Base-by-base conservation (phyloP, 2,113 vertebrate genomes). In the Acanthisitta chloris region DNA sequence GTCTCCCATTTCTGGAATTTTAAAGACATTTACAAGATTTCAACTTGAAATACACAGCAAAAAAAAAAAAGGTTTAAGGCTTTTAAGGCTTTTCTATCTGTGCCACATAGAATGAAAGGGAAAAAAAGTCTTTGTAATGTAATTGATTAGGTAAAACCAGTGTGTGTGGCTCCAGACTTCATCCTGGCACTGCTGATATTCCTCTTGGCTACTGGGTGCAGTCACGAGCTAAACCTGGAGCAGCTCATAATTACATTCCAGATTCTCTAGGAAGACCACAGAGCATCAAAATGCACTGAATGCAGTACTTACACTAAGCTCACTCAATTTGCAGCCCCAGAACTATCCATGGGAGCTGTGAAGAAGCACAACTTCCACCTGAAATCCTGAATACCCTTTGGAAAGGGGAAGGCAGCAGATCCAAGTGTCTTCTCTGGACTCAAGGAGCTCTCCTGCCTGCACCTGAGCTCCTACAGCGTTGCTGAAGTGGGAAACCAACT, bases 81-180 rank as follows among this genome's bases (percentile, higher is more conserved):
- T 12, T 49, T 81, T 33, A 61, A 62, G 10, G 26, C 20, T 73
- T 74, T 77, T 19, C 33, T 51, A 19, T 14, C 26, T 2, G 3
- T 17, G 11, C 14, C 13, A n/a, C 26, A 24, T 1, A 55, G 42
- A 85, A 85, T 0, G 2, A 83, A 83, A 46, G 33, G 14, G 13
- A 15, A 64, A 77, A 84, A 58, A 36, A 2, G 2, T 3, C 2
- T 2, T 36, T 1, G 2, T 51, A 69, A 13, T 16, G 2, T 5
- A 61, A 52, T 7, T 4, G 34, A 55, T 36, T 21, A 79, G 26
- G 29, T 51, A 88, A 83, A 87, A 43, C 3, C 25, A 45, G 34
- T 14, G 31, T n/a, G 57, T 45, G 66, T 90, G 62, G 73, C 71
- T 64, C 15, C 46, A 83, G 51, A 77, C 20, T 81, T 38, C 21